Conservation (phyloP, 2,888 invertebrate genomes). For the Drosophila meridiana region DNA sequence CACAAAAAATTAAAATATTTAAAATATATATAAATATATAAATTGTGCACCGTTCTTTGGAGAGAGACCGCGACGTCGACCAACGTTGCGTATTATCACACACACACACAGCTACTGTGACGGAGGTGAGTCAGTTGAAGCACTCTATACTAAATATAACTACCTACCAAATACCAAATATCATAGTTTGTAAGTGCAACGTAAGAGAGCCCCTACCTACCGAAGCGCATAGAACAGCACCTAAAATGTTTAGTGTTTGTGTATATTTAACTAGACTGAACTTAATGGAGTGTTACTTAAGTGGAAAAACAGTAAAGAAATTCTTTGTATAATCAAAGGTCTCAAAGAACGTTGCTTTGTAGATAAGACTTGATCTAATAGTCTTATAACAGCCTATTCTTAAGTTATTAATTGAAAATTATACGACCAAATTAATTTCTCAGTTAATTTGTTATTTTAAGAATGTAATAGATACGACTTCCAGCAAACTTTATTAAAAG, state of each 20-base stretch:
- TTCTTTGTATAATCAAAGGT: neutral
- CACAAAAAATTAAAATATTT: constrained; percentile 18
- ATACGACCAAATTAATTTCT: neutral
- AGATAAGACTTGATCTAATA: neutral
- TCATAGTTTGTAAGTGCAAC: constrained; percentile 70
- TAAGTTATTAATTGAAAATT: neutral
- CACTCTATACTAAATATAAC: constrained; percentile 75
- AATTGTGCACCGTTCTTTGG: constrained; percentile 40
- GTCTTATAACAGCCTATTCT: neutral
- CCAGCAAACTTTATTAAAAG: neutral
- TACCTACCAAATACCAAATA: constrained; percentile 57
- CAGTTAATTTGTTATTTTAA: neutral
- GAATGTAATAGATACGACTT: neutral
- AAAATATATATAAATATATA: neutral
- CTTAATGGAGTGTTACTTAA: neutral
- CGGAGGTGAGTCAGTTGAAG: constrained; percentile 78
- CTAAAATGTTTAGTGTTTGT: neutral
- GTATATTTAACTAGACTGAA: neutral
- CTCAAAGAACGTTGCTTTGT: neutral
- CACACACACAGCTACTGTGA: constrained; percentile 73
- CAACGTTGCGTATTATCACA: constrained; percentile 50
- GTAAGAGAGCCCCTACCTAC: neutral
- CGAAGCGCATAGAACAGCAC: constrained; percentile 13
- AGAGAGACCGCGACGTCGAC: constrained; percentile 40
- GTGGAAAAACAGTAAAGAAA: neutral